Conservation (phyloP, 1,140 invertebrate genomes). For the Drosophila suzukii region DNA sequence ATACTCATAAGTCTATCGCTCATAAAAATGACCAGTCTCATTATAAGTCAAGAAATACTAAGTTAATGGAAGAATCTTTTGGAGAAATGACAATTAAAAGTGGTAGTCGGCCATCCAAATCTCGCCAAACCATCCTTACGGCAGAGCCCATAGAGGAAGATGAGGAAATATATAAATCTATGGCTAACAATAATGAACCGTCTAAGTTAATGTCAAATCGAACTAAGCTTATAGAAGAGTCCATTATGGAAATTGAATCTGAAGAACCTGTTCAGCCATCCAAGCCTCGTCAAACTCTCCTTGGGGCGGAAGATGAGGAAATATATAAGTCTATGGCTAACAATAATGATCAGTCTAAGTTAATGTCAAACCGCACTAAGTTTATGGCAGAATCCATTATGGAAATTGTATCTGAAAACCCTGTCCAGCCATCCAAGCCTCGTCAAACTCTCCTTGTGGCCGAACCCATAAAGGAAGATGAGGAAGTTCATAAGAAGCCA, state of each 20-base stretch:
- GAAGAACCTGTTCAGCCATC: background rate
- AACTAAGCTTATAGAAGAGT: background rate
- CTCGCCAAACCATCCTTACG: too few species aligned
- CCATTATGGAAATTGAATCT: background rate
- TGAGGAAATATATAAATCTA: too few species aligned
- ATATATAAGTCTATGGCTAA: background rate
- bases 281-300: constrained; percentile 8
- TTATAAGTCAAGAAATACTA: background rate
- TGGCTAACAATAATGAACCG: too few species aligned
- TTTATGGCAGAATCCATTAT: background rate
- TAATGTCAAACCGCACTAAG: background rate
- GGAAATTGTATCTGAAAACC: background rate
- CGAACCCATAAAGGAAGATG: constrained; percentile 24
- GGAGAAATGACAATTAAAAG: too few species aligned
- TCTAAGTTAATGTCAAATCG: background rate
- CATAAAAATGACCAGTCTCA: background rate
- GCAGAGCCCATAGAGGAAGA: too few species aligned
- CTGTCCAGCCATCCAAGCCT: background rate
- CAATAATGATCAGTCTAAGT: background rate
- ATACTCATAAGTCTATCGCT: background rate
- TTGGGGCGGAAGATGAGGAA: background rate
- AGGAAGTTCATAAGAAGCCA: background rate
- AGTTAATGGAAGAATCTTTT: too few species aligned
- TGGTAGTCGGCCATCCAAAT: too few species aligned
- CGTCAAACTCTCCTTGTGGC: constrained; percentile 12